Evolutionary conservation across 2,888 invertebrate species (phyloP).

Genomic region (Phengaris alcon): DNA sequence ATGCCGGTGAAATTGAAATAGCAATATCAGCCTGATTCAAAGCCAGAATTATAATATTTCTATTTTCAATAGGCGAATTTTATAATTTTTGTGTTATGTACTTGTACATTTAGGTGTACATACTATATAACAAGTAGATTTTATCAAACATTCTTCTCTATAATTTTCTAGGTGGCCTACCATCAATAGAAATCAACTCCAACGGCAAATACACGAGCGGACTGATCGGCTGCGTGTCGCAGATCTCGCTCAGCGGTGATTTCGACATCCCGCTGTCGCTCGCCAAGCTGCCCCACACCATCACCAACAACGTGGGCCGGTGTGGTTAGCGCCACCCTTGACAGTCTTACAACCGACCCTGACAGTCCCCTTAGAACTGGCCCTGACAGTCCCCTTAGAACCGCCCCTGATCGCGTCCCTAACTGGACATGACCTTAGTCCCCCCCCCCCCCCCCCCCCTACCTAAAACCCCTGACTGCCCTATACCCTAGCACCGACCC

Average conservation of each 20-base stretch:
- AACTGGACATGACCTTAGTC: not conserved
- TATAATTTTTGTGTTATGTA: too few species aligned
- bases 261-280: slow-evolving; percentile 85
- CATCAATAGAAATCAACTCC: slow-evolving; percentile 85
- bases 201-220: slow-evolving; percentile 86
- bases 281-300: slow-evolving; percentile 81
- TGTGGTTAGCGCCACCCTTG: slow-evolving; percentile 44
- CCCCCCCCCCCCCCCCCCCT: too few species aligned
- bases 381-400: not conserved
- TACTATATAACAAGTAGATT: too few species aligned
- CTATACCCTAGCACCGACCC: too few species aligned
- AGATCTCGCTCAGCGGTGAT: slow-evolving; percentile 89
- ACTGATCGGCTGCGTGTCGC: slow-evolving; percentile 89
- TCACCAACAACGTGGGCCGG: slow-evolving; percentile 75
- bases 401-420: not conserved
- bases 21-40: too few species aligned
- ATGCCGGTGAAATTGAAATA: too few species aligned
- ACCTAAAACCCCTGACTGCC: not conserved
- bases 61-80: too few species aligned
- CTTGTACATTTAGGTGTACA: too few species aligned
- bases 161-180: slow-evolving; percentile 84
- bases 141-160: not conserved
- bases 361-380: not conserved
- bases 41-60: too few species aligned
- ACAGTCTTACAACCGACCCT: not conserved